A percentile compares a stretch with the other conserved stretches of the same genome.
phyloP scores from a whole-genome alignment of 2,797 vertebrate genomes.

The Eulemur coronatus region DNA sequence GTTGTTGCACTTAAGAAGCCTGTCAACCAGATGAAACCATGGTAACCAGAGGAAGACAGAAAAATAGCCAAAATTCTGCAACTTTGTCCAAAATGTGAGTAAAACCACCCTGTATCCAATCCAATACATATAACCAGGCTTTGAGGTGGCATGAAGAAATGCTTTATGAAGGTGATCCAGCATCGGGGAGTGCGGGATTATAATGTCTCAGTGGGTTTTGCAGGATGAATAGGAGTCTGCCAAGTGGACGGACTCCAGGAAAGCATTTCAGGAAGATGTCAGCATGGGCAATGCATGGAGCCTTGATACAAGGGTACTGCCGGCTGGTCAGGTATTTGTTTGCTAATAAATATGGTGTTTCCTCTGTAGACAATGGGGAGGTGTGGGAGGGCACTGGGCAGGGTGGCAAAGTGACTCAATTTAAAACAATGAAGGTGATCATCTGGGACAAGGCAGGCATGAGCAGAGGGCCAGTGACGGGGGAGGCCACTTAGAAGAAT shows the following conservation, averaged over 20 bases:
- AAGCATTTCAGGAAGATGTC: not conserved
- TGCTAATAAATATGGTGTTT: not conserved
- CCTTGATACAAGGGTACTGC: not conserved
- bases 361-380: not conserved
- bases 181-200: not conserved
- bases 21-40: not conserved
- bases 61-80: not conserved
- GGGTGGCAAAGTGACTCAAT: not conserved
- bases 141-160: not conserved
- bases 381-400: not conserved
- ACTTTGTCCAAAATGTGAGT: not conserved
- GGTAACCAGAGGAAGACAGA: not conserved
- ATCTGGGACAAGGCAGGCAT: not conserved
- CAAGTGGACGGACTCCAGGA: not conserved
- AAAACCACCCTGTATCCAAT: not conserved
- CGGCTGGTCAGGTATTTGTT: not conserved
- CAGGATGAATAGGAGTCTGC: not conserved
- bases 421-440: too few relatives aligned
- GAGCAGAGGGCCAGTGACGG: accelerated
- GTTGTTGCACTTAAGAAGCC: not conserved
- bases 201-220: not conserved
- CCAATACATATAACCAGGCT: not conserved
- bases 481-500: not conserved
- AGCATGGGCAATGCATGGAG: not conserved
- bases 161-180: not conserved